These are phyloP conservation scores for Hydroisotoma schaefferi DNA, from an alignment of 2,888 invertebrate genomes.

Conservation along the genomic window DNA sequence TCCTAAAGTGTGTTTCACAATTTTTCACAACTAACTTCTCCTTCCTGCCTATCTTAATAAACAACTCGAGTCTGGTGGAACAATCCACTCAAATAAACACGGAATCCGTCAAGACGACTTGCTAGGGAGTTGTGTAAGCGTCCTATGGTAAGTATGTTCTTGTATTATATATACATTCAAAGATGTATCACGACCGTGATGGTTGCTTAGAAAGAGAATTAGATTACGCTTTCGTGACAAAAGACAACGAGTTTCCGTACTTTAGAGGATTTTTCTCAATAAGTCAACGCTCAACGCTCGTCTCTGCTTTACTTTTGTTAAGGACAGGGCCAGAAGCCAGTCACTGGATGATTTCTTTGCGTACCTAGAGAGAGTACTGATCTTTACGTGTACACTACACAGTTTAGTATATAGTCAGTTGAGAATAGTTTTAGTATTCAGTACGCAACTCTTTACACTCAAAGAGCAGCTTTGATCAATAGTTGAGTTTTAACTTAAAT, in stretches of 20 bases:
- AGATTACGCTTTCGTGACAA: conserved; percentile 13
- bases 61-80: not conserved
- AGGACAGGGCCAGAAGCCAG: not conserved
- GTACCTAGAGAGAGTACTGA: not conserved
- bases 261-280: conserved; percentile 7
- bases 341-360: no score
- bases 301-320: not conserved
- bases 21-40: conserved; percentile 8
- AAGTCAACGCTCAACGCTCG: conserved; percentile 5
- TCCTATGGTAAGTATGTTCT: no score
- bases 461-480: conserved; percentile 1
- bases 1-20: no score
- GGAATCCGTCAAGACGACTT: not conserved
- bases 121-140: no score
- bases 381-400: no score
- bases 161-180: no score
- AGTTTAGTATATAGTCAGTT: not conserved
- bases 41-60: conserved; percentile 17
- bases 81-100: not conserved
- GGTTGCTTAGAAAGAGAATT: conserved; percentile 4
- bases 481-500: conserved; percentile 1
- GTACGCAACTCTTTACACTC: not conserved
- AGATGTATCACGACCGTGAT: not conserved
- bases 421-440: not conserved
- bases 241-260: conserved; percentile 3